These are phyloP conservation scores for Gymnobelideus leadbeateri DNA, from an alignment of 2,113 vertebrate genomes.

Conservation along the genomic window DNA sequence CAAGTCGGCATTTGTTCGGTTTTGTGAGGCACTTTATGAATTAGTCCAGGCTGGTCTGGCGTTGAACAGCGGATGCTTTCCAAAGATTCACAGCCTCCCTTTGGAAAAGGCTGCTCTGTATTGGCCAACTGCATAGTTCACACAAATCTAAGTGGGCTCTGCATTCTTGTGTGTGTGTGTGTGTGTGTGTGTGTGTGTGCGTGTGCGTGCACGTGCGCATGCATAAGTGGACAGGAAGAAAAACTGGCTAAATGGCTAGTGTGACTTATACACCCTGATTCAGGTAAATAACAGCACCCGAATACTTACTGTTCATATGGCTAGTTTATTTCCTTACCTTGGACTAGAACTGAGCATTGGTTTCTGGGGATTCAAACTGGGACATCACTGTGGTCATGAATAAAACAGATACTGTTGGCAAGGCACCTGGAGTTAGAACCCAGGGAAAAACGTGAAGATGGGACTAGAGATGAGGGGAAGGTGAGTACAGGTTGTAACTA, in stretches of 20 bases:
- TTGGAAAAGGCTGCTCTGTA: conserved; percentile 79
- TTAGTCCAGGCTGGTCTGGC: conserved; percentile 73
- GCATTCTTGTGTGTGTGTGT: conserved; percentile 53
- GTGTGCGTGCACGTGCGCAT: conserved; percentile 5
- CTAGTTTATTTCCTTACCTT: conserved; percentile 23
- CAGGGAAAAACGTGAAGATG: conserved; percentile 42
- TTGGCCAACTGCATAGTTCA: conserved; percentile 67
- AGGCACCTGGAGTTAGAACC: neutral
- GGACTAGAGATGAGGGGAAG: neutral
- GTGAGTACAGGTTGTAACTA: no score
- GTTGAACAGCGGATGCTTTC: conserved; percentile 71
- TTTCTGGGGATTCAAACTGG: conserved; percentile 67
- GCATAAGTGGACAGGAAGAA: conserved; percentile 55
- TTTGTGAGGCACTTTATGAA: conserved; percentile 80
- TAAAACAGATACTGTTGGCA: conserved; percentile 23
- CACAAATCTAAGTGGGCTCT: conserved; percentile 77
- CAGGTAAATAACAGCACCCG: conserved; percentile 58
- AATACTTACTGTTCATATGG: conserved; percentile 20
- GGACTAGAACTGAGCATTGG: conserved; percentile 45
- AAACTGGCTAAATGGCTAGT: conserved; percentile 73
- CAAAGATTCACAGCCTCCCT: conserved; percentile 62
- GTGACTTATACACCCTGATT: conserved; percentile 69
- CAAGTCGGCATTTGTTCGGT: conserved; percentile 75
- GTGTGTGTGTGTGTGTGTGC: conserved; percentile 55
- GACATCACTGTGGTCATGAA: neutral